A percentile compares a stretch with the other conserved stretches of the same genome.
Conservation (phyloP, 1,140 invertebrate genomes). For the Harpegnathos saltator region DNA sequence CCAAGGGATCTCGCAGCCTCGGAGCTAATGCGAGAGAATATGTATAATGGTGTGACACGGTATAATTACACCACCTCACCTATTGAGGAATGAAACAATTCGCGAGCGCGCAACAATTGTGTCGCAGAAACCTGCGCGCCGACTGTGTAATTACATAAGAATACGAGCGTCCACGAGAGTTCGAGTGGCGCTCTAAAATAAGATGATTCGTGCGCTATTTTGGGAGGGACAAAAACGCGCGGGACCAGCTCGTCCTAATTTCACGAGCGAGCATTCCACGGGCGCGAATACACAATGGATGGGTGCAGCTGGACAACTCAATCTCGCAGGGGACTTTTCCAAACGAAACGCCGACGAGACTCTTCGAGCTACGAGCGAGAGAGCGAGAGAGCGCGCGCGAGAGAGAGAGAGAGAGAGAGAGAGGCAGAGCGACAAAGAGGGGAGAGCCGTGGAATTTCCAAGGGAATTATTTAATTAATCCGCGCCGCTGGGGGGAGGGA, state of each 20-base stretch:
- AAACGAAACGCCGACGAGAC: no score
- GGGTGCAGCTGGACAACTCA: no score
- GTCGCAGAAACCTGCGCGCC: not conserved
- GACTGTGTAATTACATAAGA: slow-evolving; percentile 21
- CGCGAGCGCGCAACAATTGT: not conserved
- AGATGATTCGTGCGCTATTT: slow-evolving; percentile 1
- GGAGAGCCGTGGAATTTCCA: not conserved
- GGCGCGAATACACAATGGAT: no score
- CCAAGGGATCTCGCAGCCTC: slow-evolving; percentile 31
- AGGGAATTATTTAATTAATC: slow-evolving; percentile 3
- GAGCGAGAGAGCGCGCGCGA: no score
- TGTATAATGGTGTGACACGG: slow-evolving; percentile 33
- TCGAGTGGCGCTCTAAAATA: slow-evolving; percentile 5
- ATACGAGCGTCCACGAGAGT: not conserved
- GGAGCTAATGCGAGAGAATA: not conserved
- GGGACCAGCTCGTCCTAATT: not conserved
- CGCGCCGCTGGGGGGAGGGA: not conserved
- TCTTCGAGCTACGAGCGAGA: no score
- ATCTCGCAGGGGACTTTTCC: no score
- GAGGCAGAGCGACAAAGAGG: not conserved
- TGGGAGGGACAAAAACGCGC: not conserved
- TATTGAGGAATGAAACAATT: slow-evolving; percentile 37
- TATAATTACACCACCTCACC: slow-evolving; percentile 35
- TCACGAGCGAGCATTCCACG: no score
- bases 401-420: not conserved